A percentile compares a stretch with the other conserved stretches of the same genome.
Evolutionary conservation across 2,797 vertebrate species (phyloP).

Genomic region (Rhinichthys osculus): DNA sequence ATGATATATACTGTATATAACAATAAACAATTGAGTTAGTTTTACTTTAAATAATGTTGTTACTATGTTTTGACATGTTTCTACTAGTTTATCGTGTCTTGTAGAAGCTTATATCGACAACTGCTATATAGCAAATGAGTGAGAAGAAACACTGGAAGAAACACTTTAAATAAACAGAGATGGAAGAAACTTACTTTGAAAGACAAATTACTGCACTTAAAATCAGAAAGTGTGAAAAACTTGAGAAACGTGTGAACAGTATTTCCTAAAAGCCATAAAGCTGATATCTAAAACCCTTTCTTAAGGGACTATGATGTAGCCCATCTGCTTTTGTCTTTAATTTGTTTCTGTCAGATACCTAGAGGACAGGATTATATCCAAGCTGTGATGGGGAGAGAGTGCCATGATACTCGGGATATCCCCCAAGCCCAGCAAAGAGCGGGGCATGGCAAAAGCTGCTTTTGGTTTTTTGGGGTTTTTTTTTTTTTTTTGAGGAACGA

Average conservation of each 20-base stretch:
- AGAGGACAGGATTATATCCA: constrained; percentile 55
- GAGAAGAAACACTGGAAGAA: neutral
- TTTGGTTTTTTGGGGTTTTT: neutral
- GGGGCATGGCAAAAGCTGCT: constrained; percentile 25
- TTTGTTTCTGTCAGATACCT: constrained; percentile 56
- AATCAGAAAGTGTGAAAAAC: constrained; percentile 12
- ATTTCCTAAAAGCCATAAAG: constrained; percentile 45
- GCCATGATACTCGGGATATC: constrained; percentile 44
- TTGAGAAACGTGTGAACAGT: constrained; percentile 30
- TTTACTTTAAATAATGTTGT: neutral
- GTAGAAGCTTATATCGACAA: too few relatives aligned
- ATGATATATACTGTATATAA: neutral
- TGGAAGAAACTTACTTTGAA: constrained; percentile 3
- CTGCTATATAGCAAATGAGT: too few relatives aligned
- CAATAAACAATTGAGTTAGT: neutral
- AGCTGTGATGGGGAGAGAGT: constrained; percentile 30
- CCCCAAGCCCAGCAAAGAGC: constrained; percentile 8
- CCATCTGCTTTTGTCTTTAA: constrained; percentile 57
- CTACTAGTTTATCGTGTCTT: too few relatives aligned
- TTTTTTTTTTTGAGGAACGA: constrained; percentile 2
- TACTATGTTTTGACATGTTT: neutral
- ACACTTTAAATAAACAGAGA: constrained; percentile 5
- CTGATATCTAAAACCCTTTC: constrained; percentile 43
- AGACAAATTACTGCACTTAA: constrained; percentile 1
- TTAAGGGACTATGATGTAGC: constrained; percentile 33